A percentile compares a stretch with the other conserved stretches of the same genome.
phyloP scores from a whole-genome alignment of 2,113 vertebrate species.

The Alethe castanea region DNA sequence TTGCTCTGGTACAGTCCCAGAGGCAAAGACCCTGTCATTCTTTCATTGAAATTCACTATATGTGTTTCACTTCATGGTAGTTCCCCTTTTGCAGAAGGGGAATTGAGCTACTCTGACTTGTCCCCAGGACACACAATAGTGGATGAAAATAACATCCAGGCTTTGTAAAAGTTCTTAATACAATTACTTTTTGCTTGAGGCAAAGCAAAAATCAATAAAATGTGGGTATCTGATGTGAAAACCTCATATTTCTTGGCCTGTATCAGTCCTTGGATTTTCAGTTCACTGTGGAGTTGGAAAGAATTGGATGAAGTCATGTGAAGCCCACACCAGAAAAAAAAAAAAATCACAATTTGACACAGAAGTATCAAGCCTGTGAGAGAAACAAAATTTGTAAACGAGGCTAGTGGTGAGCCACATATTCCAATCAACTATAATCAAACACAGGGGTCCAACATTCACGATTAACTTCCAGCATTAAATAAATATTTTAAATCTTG shows the following conservation, averaged over 20 bases:
- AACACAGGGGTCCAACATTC: neutral
- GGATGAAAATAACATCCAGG: neutral
- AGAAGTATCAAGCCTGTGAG: neutral
- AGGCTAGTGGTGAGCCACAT: neutral
- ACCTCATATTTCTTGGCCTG: neutral
- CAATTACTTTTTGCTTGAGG: neutral
- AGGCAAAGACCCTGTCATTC: neutral
- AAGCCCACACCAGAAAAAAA: neutral
- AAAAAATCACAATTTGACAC: neutral
- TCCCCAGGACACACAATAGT: neutral
- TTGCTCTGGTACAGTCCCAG: neutral
- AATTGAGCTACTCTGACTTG: neutral
- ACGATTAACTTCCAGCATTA: neutral
- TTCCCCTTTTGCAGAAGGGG: neutral
- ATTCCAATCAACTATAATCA: neutral
- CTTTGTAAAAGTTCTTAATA: neutral
- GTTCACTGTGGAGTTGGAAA: neutral
- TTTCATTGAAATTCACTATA: neutral
- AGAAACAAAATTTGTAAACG: neutral
- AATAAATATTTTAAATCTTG: neutral
- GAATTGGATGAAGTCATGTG: neutral
- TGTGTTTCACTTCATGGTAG: neutral
- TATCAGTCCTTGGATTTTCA: neutral
- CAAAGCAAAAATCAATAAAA: conserved; percentile 4
- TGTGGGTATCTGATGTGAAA: neutral